phyloP scores from a whole-genome alignment of 2,113 vertebrate species.

The Salvelinus namaycush region DNA sequence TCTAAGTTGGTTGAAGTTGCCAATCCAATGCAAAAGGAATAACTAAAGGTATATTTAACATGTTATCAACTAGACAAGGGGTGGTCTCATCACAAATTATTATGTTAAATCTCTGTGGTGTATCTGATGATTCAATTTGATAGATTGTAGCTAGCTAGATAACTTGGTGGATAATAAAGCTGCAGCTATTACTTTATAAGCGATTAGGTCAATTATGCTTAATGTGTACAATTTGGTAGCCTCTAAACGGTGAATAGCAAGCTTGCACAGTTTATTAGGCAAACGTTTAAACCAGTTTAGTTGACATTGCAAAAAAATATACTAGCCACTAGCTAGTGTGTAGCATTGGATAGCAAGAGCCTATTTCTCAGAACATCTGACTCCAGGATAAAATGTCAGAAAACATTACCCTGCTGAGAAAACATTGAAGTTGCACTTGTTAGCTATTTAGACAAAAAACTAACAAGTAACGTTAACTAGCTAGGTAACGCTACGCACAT shows the following conservation, averaged over 20 bases:
- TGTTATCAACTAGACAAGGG: too few relatives aligned
- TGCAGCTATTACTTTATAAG: neutral
- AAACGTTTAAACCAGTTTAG: neutral
- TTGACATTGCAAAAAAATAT: neutral
- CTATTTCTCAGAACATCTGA: neutral
- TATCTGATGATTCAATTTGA: neutral
- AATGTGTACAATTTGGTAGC: neutral
- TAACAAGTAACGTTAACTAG: neutral
- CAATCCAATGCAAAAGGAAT: too few relatives aligned
- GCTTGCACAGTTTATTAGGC: neutral
- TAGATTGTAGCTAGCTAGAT: neutral
- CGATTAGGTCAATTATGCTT: neutral
- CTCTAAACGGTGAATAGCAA: neutral
- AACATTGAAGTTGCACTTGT: neutral
- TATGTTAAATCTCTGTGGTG: neutral
- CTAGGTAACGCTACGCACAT: neutral
- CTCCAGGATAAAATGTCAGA: neutral
- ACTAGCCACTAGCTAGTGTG: neutral
- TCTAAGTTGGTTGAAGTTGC: too few relatives aligned
- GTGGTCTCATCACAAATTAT: neutral
- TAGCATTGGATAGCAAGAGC: neutral
- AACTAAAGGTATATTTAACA: too few relatives aligned
- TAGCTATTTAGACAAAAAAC: neutral
- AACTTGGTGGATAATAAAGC: neutral
- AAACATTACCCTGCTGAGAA: neutral